Percentiles rank a stretch among this genome's conserved stretches.
These are phyloP conservation scores for Penaeus vannamei DNA, from an alignment of 1,140 invertebrate genomes.

Conservation along the genomic window DNA sequence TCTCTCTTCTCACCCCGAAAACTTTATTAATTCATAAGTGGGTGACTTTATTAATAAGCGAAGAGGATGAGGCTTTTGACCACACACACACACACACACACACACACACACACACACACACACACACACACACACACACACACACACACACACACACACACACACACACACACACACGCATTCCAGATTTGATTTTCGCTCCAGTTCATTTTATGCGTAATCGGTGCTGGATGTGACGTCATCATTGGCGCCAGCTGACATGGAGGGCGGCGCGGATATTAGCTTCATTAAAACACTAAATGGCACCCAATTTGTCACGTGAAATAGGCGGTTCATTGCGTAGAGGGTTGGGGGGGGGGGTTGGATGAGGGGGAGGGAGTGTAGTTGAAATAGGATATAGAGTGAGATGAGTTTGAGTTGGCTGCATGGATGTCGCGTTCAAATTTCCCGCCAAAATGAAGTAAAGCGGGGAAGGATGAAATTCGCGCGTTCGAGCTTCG, in stretches of 20 bases:
- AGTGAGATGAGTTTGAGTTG: too few species aligned
- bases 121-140: background rate
- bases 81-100: background rate
- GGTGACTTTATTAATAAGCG: conserved; percentile 42
- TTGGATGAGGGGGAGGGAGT: background rate
- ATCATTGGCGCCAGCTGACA: conserved; percentile 33
- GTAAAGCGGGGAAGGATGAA: too few species aligned
- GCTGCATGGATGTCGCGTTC: too few species aligned
- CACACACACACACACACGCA: conserved; percentile 1
- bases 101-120: conserved; percentile 21
- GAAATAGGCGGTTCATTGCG: conserved; percentile 12
- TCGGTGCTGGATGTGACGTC: background rate
- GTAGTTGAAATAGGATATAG: too few species aligned
- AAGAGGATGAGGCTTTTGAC: too few species aligned
- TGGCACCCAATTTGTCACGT: conserved; percentile 35
- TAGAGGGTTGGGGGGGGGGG: background rate
- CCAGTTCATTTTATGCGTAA: background rate
- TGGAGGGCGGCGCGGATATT: background rate
- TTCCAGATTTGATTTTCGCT: background rate
- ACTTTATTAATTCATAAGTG: conserved; percentile 57
- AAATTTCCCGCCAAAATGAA: too few species aligned
- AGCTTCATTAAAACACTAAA: conserved; percentile 46
- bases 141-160: too few species aligned
- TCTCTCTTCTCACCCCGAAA: background rate
- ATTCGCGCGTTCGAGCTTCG: too few species aligned